Evolutionary conservation across 2,113 vertebrate genomes (phyloP).

Genomic region (Crotalus horridus): DNA sequence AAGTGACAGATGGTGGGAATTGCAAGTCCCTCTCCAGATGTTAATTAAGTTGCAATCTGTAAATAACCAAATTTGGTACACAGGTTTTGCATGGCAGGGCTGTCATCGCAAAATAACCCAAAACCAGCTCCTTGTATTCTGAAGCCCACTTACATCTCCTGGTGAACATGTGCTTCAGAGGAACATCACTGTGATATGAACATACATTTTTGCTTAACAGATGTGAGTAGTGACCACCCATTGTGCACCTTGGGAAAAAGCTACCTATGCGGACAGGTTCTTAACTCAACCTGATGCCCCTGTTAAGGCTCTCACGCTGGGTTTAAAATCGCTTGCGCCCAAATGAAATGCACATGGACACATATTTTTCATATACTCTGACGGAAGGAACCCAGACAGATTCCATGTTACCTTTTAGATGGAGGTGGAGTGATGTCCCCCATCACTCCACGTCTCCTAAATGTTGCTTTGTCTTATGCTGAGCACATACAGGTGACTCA

Average conservation of each 20-base stretch:
- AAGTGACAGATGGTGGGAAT: slow-evolving; percentile 49
- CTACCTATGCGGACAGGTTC: neutral
- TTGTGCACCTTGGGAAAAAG: neutral
- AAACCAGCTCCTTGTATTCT: neutral
- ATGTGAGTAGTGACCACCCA: neutral
- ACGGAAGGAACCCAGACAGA: neutral
- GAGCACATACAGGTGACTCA: neutral
- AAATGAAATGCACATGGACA: no score
- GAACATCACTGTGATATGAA: neutral
- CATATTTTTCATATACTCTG: neutral
- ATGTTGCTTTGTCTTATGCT: neutral
- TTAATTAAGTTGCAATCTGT: slow-evolving; percentile 40
- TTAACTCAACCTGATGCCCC: neutral
- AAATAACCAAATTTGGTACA: neutral
- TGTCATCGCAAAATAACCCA: neutral
- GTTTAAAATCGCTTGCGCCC: neutral
- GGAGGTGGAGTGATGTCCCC: neutral
- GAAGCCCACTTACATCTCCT: neutral
- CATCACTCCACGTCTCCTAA: neutral
- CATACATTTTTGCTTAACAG: neutral
- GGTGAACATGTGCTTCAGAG: neutral
- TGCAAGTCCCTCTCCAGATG: slow-evolving; percentile 51
- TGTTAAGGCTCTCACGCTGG: neutral
- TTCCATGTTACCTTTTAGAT: no score
- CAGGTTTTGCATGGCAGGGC: neutral